Conservation (phyloP, 92 coral and sea anemone genomes). For the Phenganax marumi region DNA sequence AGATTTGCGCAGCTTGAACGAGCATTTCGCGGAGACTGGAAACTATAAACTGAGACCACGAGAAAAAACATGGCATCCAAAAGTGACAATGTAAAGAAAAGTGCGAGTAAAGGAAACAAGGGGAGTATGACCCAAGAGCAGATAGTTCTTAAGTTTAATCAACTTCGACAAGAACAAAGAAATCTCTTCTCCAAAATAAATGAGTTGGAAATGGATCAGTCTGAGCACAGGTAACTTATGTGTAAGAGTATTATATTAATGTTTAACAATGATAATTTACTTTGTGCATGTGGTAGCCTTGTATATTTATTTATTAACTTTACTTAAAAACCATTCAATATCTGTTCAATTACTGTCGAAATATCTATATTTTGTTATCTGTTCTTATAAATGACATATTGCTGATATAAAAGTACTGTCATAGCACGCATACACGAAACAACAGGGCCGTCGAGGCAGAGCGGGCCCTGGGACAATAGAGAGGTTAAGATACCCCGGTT, state of each 20-base stretch:
- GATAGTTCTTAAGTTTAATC: constrained; percentile 79
- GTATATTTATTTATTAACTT: too few relatives aligned
- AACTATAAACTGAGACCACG: not conserved
- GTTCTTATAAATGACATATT: too few relatives aligned
- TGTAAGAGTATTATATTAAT: not conserved
- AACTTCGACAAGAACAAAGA: constrained; percentile 86
- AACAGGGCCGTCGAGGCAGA: too few relatives aligned
- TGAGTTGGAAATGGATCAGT: constrained; percentile 91
- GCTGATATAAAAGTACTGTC: too few relatives aligned
- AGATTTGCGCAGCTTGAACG: too few relatives aligned
- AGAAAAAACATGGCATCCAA: constrained; percentile 79
- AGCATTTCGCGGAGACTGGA: not conserved
- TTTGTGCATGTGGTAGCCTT: not conserved
- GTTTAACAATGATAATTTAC: not conserved
- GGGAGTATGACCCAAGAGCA: constrained; percentile 76
- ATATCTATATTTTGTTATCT: too few relatives aligned
- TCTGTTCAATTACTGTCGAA: too few relatives aligned
- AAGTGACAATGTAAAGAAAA: constrained; percentile 58
- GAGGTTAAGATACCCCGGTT: too few relatives aligned
- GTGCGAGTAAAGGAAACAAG: constrained; percentile 56
- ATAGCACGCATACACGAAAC: too few relatives aligned
- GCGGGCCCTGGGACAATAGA: too few relatives aligned
- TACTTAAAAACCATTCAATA: too few relatives aligned
- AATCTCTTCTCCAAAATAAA: constrained; percentile 73
- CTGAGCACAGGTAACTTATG: constrained; percentile 81